Conservation (phyloP, 2,797 vertebrate genomes). For the Melanotaenia boesemani region DNA sequence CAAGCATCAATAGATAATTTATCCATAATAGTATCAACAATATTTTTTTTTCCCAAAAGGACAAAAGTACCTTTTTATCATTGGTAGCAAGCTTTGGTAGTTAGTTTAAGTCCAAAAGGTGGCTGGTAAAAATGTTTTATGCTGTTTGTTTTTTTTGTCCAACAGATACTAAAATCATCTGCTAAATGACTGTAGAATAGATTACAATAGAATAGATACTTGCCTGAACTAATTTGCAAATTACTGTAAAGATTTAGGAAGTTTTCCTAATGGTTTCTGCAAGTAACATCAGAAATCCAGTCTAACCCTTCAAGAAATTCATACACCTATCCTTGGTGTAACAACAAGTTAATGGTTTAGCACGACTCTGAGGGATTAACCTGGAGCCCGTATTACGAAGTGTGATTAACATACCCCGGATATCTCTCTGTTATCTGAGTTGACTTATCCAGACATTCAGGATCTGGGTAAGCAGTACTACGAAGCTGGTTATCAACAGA, state of each 20-base stretch:
- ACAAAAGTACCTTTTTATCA: not conserved
- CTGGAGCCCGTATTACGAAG: too few species aligned
- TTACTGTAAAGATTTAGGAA: not conserved
- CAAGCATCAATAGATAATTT: not conserved
- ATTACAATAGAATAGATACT: not conserved
- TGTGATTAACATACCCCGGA: too few species aligned
- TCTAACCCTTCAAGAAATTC: not conserved
- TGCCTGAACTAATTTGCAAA: not conserved
- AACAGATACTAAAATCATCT: not conserved
- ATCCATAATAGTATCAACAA: conserved; percentile 5
- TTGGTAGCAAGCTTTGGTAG: not conserved
- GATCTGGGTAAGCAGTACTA: too few species aligned
- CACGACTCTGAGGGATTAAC: not conserved
- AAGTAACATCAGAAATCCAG: not conserved
- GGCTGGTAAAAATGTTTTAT: not conserved
- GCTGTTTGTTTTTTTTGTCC: not conserved
- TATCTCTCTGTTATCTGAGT: too few species aligned
- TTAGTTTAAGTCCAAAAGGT: not conserved
- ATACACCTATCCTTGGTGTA: not conserved
- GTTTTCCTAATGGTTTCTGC: conserved; percentile 10
- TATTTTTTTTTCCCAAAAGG: not conserved
- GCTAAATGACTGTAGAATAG: too few species aligned
- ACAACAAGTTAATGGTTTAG: not conserved
- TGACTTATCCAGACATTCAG: too few species aligned
- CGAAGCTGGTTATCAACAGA: too few species aligned